These are phyloP conservation scores for Tokudaia tokunoshimensis DNA, from an alignment of 2,797 vertebrate genomes.

Conservation along the genomic window DNA sequence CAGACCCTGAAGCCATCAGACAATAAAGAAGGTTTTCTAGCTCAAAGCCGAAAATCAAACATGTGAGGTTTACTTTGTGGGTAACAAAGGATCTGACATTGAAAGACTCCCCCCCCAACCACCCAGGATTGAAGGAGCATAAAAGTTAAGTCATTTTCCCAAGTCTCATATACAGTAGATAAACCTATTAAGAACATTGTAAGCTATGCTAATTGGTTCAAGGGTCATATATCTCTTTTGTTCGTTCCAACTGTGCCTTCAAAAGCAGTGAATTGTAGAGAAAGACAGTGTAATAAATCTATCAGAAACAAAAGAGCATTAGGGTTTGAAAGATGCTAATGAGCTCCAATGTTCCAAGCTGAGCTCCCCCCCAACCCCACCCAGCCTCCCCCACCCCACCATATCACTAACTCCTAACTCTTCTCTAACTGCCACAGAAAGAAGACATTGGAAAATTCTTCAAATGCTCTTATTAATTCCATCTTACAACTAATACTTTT, in stretches of 20 bases:
- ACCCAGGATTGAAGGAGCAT: constrained; percentile 59
- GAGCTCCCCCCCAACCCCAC: neutral
- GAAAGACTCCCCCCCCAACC: constrained; percentile 8
- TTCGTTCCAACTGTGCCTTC: constrained; percentile 52
- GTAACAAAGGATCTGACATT: constrained; percentile 62
- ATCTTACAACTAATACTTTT: constrained; percentile 50
- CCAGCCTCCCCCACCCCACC: constrained; percentile 11
- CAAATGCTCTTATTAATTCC: constrained; percentile 46
- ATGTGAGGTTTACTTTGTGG: constrained; percentile 67
- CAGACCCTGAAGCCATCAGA: constrained; percentile 8
- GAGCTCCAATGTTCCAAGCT: constrained; percentile 52
- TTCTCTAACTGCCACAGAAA: neutral
- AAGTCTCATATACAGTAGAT: constrained; percentile 60
- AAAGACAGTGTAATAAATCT: constrained; percentile 83
- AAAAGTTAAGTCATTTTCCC: constrained; percentile 78
- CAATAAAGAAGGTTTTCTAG: constrained; percentile 62
- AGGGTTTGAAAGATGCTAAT: constrained; percentile 81
- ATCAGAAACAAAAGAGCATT: constrained; percentile 75
- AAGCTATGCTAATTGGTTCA: constrained; percentile 79
- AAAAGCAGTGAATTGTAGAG: constrained; percentile 60
- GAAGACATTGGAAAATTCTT: neutral
- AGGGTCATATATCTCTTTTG: constrained; percentile 73
- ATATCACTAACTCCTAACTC: constrained; percentile 5
- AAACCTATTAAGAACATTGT: constrained; percentile 61
- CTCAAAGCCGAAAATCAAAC: constrained; percentile 71